A percentile compares a stretch with the other conserved stretches of the same genome.
phyloP scores from a whole-genome alignment of 2,113 vertebrate species.

The Micronycteris hirsuta region DNA sequence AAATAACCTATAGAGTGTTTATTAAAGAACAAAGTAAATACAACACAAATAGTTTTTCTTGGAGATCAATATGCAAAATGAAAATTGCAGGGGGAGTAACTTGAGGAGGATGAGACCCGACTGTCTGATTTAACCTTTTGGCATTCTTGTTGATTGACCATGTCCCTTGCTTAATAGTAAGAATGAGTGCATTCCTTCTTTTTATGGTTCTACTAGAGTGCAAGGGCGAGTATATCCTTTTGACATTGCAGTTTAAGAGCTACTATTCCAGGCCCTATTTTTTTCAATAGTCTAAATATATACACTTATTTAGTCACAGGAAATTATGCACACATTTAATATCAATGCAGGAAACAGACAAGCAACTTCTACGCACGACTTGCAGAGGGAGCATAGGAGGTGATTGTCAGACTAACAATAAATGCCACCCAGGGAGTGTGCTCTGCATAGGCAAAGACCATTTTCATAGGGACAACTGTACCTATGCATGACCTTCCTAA shows the following conservation, averaged over 20 bases:
- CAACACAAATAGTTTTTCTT: background rate
- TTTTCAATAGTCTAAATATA: constrained; percentile 18
- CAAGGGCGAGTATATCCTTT: background rate
- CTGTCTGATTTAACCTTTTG: background rate
- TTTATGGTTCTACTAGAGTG: background rate
- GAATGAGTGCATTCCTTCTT: background rate
- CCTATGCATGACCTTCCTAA: background rate
- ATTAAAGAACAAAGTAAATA: constrained; percentile 3
- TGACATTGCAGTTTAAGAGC: background rate
- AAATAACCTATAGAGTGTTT: background rate
- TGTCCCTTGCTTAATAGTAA: background rate
- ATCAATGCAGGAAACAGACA: background rate
- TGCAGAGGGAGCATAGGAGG: background rate
- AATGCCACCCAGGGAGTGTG: fast-evolving
- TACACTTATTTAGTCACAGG: constrained; percentile 35
- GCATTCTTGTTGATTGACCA: background rate
- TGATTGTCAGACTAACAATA: constrained; percentile 9
- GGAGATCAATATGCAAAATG: background rate
- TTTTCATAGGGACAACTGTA: background rate
- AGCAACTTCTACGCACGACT: background rate
- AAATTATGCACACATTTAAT: constrained; percentile 34
- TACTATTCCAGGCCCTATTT: background rate
- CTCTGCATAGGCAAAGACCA: background rate
- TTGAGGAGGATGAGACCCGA: background rate
- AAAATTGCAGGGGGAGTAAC: background rate